Conservation (phyloP, 35 echinoderm and acorn worm species). For the Ophioderma brevispina region DNA sequence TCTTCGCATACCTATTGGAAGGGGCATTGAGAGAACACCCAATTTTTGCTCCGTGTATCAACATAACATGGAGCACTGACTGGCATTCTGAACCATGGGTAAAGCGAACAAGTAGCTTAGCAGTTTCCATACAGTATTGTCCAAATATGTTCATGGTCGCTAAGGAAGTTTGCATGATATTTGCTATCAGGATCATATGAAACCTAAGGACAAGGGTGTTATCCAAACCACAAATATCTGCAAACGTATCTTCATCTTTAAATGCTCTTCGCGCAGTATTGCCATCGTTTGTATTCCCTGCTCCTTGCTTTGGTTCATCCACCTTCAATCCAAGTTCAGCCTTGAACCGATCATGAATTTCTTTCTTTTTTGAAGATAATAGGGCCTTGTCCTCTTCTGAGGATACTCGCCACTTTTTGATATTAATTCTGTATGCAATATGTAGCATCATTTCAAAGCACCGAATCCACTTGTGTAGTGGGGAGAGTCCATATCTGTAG, state of each 20-base stretch:
- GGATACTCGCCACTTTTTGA: conserved; percentile 36
- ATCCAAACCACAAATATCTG: conserved; percentile 60
- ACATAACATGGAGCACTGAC: conserved; percentile 58
- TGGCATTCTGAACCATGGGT: conserved; percentile 68
- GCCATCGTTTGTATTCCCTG: conserved; percentile 64
- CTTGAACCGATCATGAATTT: conserved; percentile 60
- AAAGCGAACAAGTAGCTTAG: conserved; percentile 39
- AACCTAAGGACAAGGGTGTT: conserved; percentile 32
- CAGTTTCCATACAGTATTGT: conserved; percentile 39
- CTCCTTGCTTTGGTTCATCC: conserved; percentile 58
- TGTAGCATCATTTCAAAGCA: conserved; percentile 69
- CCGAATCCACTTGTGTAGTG: conserved; percentile 37
- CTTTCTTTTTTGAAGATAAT: conserved; percentile 26
- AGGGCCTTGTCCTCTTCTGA: conserved; percentile 25
- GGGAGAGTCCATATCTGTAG: conserved; percentile 34
- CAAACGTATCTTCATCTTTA: conserved; percentile 28
- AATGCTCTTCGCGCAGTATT: conserved; percentile 69
- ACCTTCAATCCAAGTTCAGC: conserved; percentile 54
- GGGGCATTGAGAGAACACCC: too few species aligned
- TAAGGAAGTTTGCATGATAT: conserved; percentile 33
- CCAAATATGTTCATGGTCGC: conserved; percentile 47
- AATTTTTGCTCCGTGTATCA: conserved; percentile 43
- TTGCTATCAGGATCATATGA: conserved; percentile 38
- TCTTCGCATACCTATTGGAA: too few species aligned
- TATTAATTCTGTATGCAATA: conserved; percentile 34